Base-by-base conservation (phyloP, 2,113 vertebrate species). In the Dendropsophus ebraccatus region DNA sequence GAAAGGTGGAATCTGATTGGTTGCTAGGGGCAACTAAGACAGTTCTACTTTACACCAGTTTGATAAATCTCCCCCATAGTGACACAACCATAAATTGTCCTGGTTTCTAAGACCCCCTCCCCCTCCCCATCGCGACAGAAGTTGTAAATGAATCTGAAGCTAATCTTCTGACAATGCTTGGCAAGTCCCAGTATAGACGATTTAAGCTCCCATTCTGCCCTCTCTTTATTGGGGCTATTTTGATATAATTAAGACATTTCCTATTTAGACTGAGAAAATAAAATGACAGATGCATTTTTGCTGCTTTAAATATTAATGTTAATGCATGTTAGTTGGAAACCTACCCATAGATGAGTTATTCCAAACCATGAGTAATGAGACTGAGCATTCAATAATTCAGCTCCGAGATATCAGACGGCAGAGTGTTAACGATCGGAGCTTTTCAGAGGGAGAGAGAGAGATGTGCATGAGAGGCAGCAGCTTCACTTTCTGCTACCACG, bases 281-380 rank as follows among this genome's bases (percentile, higher is more conserved):
- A 65, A 73, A 73, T 79, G 84, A 72, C 75, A 80, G 23, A 80
- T 49, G 76, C 76, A 30, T 86, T 80, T 80, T 81, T 81, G 32
- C 23, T 45, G 23, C 47, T 81, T 86, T 28, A 86, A 86, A 86
- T 81, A 81, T 86, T 86, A 72, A 86, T 86, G 84, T 73, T 86
- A 86, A 81, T 80, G 84, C 77, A 86, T 47, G 47, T 47, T 67
- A 81, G 76, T 86, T 86, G 76, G 76, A 86, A 86, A 35, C 60
- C 41, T 54, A 80, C 62, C 49, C 84, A 72, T 86, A 80, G 54
- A 45, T 73, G 67, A 86, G 84, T 86, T 86, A 80, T 86, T 73
- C 50, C 50, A 81, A 86, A 60, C 30, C 32, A 45, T 37, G 45
- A 86, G 76, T 86, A 73, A 86, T 73, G 84, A 73, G 52, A 41